Conservation (phyloP, 2,113 vertebrate species). For the Bos javanicus region DNA sequence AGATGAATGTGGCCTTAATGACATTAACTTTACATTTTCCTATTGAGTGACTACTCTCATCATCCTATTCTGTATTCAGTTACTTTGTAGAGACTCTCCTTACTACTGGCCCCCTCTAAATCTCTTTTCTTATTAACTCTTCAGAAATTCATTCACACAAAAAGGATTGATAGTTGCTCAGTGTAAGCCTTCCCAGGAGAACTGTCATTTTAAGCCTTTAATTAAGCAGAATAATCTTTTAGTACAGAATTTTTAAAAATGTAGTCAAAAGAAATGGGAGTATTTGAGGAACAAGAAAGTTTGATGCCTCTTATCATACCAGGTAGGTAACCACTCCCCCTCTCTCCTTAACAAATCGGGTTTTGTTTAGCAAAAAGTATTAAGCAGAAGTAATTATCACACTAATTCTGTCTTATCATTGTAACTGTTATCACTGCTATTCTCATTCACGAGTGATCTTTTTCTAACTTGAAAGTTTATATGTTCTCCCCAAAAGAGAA, state of each 20-base stretch:
- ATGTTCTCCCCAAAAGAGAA: not conserved
- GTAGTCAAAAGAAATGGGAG: not conserved
- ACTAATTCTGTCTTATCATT: not conserved
- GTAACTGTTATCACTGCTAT: not conserved
- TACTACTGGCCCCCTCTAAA: not conserved
- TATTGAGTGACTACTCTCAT: not conserved
- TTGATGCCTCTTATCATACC: not conserved
- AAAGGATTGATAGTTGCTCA: conserved; percentile 39
- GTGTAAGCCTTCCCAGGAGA: conserved; percentile 39
- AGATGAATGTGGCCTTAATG: not conserved
- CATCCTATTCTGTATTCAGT: not conserved
- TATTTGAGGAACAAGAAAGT: not conserved
- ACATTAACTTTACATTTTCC: not conserved
- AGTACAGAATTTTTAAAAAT: conserved; percentile 32
- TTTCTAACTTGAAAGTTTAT: not conserved
- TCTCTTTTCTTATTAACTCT: conserved; percentile 35
- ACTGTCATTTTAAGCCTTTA: conserved; percentile 63
- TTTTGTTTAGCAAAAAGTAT: not conserved
- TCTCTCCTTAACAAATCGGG: not conserved
- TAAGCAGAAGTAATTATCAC: not conserved
- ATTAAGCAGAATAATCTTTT: conserved; percentile 61
- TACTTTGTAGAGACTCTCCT: not conserved
- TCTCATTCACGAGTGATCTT: not conserved
- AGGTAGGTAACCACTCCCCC: not conserved
- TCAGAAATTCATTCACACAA: conserved; percentile 41